Evolutionary conservation across 2,797 vertebrate genomes (phyloP).

Genomic region (Clarias platycephalus): DNA sequence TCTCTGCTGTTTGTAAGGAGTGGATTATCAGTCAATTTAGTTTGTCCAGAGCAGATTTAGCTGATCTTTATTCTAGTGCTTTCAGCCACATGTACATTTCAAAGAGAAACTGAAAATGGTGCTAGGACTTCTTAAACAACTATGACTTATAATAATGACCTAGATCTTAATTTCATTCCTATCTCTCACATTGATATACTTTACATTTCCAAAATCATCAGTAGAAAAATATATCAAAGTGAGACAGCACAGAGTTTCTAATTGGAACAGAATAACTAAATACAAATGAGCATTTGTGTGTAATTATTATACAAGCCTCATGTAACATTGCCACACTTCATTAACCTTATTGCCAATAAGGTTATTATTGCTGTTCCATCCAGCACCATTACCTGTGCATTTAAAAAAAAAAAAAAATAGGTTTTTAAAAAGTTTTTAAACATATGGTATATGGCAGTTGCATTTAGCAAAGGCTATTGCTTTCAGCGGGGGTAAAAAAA

Average conservation of each 20-base stretch:
- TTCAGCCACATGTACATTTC: background rate
- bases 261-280: background rate
- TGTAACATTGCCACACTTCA: background rate
- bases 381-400: background rate
- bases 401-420: too few relatives aligned
- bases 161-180: background rate
- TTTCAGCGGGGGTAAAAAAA: background rate
- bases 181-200: background rate
- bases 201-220: background rate
- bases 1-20: background rate
- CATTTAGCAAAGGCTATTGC: background rate
- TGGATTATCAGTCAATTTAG: background rate
- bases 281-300: background rate
- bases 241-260: background rate
- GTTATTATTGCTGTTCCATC: background rate
- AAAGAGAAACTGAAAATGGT: background rate
- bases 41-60: background rate
- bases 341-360: background rate
- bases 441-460: too few relatives aligned
- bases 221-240: background rate
- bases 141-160: background rate
- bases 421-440: too few relatives aligned
- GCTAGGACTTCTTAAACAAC: background rate
- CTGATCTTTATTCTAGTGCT: background rate
- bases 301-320: background rate